Conservation (phyloP, 2,113 vertebrate species). For the Hyaena hyaena region DNA sequence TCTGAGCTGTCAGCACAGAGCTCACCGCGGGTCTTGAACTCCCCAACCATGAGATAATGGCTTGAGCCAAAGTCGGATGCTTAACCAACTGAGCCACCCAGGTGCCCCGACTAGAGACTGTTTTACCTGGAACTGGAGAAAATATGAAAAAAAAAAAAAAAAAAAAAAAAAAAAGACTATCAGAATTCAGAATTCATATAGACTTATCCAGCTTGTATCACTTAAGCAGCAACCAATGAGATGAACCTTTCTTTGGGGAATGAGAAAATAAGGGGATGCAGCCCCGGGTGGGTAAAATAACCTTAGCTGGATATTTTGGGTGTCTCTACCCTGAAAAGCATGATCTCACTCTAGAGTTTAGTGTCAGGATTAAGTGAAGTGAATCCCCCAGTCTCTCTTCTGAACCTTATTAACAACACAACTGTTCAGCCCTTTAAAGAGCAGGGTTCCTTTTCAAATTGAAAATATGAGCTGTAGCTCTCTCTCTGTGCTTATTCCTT, state of each 20-base stretch:
- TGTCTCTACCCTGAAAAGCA: background rate
- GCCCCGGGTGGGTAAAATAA: background rate
- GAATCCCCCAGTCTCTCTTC: slow-evolving; percentile 9
- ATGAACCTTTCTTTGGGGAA: slow-evolving; percentile 46
- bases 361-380: slow-evolving; percentile 44
- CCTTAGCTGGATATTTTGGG: slow-evolving; percentile 10
- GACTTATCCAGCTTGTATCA: background rate
- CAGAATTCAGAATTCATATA: slow-evolving; percentile 59
- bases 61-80: too few relatives aligned
- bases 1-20: too few relatives aligned
- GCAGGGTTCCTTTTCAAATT: slow-evolving; percentile 50
- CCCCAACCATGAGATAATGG: too few relatives aligned
- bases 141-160: slow-evolving; percentile 50
- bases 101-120: background rate
- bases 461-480: slow-evolving; percentile 54
- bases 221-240: slow-evolving; percentile 15
- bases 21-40: too few relatives aligned
- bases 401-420: slow-evolving; percentile 58
- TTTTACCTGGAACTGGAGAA: slow-evolving; percentile 23
- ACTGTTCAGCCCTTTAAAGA: slow-evolving; percentile 57
- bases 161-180: slow-evolving; percentile 46
- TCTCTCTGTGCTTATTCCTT: slow-evolving; percentile 53
- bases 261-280: slow-evolving; percentile 45
- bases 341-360: background rate
- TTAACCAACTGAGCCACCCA: too few relatives aligned